Percentiles rank a stretch among this genome's conserved stretches.
phyloP scores from a whole-genome alignment of 1,140 invertebrate species.

The Drosophila burlai region DNA sequence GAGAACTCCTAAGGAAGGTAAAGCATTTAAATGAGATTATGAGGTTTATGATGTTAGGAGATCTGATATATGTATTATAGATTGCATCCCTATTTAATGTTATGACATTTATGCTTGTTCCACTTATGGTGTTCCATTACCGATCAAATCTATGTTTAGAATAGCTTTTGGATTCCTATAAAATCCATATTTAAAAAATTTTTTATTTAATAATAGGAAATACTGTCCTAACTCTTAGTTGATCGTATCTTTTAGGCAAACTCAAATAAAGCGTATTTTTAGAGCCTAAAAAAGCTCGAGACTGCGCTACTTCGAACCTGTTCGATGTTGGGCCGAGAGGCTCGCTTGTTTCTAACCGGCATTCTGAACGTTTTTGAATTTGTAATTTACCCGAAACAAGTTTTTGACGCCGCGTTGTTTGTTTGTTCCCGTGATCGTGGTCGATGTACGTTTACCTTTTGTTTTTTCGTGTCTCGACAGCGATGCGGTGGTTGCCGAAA shows the following conservation, averaged over 20 bases:
- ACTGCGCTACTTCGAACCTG: slow-evolving; percentile 66
- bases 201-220: no score
- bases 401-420: slow-evolving; percentile 48
- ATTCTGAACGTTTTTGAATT: slow-evolving; percentile 64
- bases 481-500: slow-evolving; percentile 44
- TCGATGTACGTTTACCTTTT: slow-evolving; percentile 23
- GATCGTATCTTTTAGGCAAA: no score
- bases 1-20: not conserved
- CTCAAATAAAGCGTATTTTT: not conserved
- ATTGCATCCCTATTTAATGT: not conserved
- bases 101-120: no score
- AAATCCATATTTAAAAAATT: no score
- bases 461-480: slow-evolving; percentile 35
- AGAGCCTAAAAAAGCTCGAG: slow-evolving; percentile 27
- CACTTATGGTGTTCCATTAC: no score
- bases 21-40: not conserved
- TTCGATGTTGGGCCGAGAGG: slow-evolving; percentile 55
- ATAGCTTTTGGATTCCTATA: no score
- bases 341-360: slow-evolving; percentile 72
- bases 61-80: not conserved
- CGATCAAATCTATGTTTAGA: no score
- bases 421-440: slow-evolving; percentile 47
- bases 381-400: slow-evolving; percentile 60
- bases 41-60: not conserved
- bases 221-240: no score